These are phyloP conservation scores for Conopomorpha cramerella DNA, from an alignment of 1,140 invertebrate species.

Conservation along the genomic window DNA sequence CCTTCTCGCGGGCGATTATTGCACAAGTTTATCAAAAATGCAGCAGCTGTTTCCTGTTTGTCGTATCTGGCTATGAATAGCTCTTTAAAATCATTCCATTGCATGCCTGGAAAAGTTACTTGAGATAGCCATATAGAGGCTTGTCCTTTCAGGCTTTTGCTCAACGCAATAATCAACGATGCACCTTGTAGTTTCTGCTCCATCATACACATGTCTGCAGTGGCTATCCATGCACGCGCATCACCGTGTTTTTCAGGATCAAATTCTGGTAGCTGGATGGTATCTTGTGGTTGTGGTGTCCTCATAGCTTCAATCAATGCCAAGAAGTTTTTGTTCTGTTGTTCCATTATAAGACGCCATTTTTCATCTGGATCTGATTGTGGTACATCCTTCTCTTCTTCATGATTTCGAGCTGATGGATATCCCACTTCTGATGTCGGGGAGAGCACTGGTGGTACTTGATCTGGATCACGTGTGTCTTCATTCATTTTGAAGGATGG, in stretches of 20 bases:
- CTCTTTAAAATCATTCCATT: constrained; percentile 10
- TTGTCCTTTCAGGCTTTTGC: constrained; percentile 1
- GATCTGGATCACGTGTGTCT: too few relatives aligned
- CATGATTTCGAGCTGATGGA: too few relatives aligned
- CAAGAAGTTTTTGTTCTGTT: neutral
- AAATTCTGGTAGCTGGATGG: constrained; percentile 1
- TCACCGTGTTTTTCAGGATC: constrained; percentile 2
- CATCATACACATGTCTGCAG: neutral
- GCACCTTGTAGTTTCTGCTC: neutral
- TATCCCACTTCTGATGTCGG: constrained; percentile 1
- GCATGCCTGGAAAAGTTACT: constrained; percentile 13
- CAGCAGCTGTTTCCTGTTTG: constrained; percentile 9
- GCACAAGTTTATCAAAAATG: constrained; percentile 1
- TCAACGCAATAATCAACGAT: constrained; percentile 1
- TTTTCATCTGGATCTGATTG: neutral
- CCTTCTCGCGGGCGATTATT: neutral
- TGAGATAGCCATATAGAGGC: constrained; percentile 12
- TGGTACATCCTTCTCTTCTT: neutral
- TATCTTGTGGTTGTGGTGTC: neutral
- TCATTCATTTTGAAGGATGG: too few relatives aligned
- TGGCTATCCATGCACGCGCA: neutral
- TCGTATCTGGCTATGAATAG: constrained; percentile 10
- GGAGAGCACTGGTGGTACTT: neutral
- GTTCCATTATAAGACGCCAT: neutral
- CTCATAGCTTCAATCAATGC: neutral